Evolutionary conservation across 2,797 vertebrate genomes (phyloP).

Genomic region (Tenualosa thibaudeaui): DNA sequence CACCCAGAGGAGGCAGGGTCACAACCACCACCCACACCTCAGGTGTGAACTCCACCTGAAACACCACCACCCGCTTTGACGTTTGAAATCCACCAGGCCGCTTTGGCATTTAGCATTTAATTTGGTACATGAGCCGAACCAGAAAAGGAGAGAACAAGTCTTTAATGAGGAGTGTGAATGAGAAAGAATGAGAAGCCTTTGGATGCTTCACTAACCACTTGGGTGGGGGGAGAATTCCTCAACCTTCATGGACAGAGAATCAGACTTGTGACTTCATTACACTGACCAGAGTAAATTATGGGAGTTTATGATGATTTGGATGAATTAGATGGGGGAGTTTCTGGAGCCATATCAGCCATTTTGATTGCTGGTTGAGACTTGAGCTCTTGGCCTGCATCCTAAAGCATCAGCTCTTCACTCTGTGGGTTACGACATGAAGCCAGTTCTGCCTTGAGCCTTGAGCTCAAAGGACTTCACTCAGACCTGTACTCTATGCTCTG

Average conservation of each 20-base stretch:
- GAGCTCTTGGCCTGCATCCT: not conserved
- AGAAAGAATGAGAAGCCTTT: not conserved
- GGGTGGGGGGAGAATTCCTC: not conserved
- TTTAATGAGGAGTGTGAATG: not conserved
- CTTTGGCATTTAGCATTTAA: not conserved
- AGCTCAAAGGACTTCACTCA: not conserved
- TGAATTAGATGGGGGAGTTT: not conserved
- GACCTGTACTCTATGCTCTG: not conserved
- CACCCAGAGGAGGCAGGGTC: slow-evolving; percentile 64
- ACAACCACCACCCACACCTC: slow-evolving; percentile 52
- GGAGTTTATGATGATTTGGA: not conserved
- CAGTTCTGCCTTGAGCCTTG: no score
- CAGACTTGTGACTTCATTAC: not conserved
- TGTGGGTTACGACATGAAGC: not conserved
- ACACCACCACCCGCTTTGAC: not conserved
- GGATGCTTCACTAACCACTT: not conserved
- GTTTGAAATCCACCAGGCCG: slow-evolving; percentile 10
- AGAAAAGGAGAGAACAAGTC: not conserved
- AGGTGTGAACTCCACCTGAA: slow-evolving; percentile 60
- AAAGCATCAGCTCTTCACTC: not conserved
- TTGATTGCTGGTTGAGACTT: not conserved
- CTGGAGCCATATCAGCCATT: not conserved
- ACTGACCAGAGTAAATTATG: not conserved
- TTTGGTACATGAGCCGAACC: not conserved
- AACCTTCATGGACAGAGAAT: not conserved